Percentiles rank a stretch among this genome's conserved stretches.
Evolutionary conservation across 2,888 invertebrate species (phyloP).

Genomic region (Lottia gigantea): DNA sequence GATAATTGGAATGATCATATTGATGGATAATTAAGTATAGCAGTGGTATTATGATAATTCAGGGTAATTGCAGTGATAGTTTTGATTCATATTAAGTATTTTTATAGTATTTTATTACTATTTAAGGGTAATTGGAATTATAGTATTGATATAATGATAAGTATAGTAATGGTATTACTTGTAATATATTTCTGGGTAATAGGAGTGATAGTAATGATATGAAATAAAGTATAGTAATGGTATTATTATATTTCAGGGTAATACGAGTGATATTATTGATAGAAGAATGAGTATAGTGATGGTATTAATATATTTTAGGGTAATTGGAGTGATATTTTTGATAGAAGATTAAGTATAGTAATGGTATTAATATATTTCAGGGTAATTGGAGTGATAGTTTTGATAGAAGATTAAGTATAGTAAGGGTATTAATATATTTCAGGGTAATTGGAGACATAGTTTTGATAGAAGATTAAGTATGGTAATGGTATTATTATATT

Average conservation of each 20-base stretch:
- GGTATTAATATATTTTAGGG: slow-evolving; percentile 50
- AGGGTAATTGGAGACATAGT: slow-evolving; percentile 66
- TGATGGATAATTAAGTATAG: too few species aligned
- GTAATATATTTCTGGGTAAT: slow-evolving; percentile 59
- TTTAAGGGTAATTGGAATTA: too few species aligned
- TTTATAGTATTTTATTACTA: slow-evolving; percentile 51
- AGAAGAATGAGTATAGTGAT: slow-evolving; percentile 52
- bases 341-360: slow-evolving; percentile 56
- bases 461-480: slow-evolving; percentile 58
- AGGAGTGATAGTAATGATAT: slow-evolving; percentile 66
- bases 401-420: slow-evolving; percentile 57
- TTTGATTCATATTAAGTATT: slow-evolving; percentile 57
- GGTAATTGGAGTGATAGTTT: slow-evolving; percentile 65
- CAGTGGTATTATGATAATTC: slow-evolving; percentile 58
- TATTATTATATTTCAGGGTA: slow-evolving; percentile 33
- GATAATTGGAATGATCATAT: too few species aligned
- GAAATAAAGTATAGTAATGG: slow-evolving; percentile 55
- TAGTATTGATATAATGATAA: slow-evolving; percentile 38
- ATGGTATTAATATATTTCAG: slow-evolving; percentile 55
- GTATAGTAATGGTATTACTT: too few species aligned
- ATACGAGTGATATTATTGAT: slow-evolving; percentile 34
- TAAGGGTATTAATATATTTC: slow-evolving; percentile 58
- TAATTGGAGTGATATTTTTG: slow-evolving; percentile 64
- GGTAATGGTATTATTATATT: slow-evolving; percentile 47
- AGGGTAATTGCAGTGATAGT: slow-evolving; percentile 66